These are phyloP conservation scores for Siphamia tubifer DNA, from an alignment of 2,113 vertebrate species.

Conservation along the genomic window DNA sequence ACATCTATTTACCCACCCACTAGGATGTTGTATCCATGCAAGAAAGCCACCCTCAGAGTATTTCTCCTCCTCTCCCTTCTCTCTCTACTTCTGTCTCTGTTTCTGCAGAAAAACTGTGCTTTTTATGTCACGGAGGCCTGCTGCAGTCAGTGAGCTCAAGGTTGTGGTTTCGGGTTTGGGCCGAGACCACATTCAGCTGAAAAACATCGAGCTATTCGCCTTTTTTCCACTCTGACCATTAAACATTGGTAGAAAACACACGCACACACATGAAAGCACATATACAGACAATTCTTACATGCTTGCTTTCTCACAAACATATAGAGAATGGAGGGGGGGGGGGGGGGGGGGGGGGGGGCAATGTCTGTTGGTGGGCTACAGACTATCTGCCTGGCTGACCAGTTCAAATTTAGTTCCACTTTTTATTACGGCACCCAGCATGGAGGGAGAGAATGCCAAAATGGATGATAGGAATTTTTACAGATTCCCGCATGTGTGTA, in stretches of 20 bases:
- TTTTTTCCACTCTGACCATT: conserved; percentile 72
- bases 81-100: conserved; percentile 35
- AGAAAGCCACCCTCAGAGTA: conserved; percentile 46
- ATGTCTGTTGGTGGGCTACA: conserved; percentile 59
- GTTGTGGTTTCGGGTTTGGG: conserved; percentile 79
- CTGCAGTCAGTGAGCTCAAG: conserved; percentile 77
- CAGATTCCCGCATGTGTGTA: conserved; percentile 54
- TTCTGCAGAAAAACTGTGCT: conserved; percentile 53
- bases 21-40: conserved; percentile 20
- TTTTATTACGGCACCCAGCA: conserved; percentile 60
- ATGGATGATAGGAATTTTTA: conserved; percentile 74
- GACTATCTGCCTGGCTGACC: conserved; percentile 56
- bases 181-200: conserved; percentile 74
- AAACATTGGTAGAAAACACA: conserved; percentile 63
- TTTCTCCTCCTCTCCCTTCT: conserved; percentile 26
- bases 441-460: conserved; percentile 55
- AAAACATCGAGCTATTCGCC: conserved; percentile 76
- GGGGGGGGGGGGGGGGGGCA: conserved; percentile 3
- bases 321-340: no score
- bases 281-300: background rate
- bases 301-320: background rate
- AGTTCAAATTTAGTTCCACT: conserved; percentile 66
- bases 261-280: conserved; percentile 3
- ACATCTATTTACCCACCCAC: conserved; percentile 21
- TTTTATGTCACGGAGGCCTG: conserved; percentile 72